A percentile compares a stretch with the other conserved stretches of the same genome.
Conservation (phyloP, 2,113 vertebrate genomes). For the Entelurus aequoreus region DNA sequence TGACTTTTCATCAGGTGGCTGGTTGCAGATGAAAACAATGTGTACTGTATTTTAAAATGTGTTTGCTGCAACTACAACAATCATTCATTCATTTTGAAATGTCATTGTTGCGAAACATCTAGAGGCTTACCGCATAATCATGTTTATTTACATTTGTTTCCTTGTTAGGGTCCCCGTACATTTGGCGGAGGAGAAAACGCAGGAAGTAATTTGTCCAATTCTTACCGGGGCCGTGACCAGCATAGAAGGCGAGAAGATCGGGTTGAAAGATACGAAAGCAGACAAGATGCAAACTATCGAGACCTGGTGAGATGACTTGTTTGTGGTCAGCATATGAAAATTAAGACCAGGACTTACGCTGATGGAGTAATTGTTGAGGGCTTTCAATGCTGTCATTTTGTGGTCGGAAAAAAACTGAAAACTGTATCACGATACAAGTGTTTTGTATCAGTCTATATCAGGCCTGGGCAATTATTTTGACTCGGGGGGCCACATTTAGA, state of each 20-base stretch:
- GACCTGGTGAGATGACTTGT: constrained; percentile 81
- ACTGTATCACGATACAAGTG: no score
- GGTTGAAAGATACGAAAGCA: constrained; percentile 76
- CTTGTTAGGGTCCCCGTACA: constrained; percentile 72
- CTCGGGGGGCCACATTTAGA: no score
- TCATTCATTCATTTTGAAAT: no score
- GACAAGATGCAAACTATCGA: constrained; percentile 87
- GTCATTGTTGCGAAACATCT: no score
- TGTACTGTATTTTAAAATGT: no score
- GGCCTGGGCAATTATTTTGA: no score
- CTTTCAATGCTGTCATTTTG: no score
- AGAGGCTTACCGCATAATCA: neutral
- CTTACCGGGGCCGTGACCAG: constrained; percentile 80
- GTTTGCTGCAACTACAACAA: no score
- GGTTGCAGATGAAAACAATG: neutral
- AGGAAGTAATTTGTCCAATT: constrained; percentile 81
- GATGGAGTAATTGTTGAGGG: no score
- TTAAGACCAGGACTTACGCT: neutral
- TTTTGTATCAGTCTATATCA: no score
- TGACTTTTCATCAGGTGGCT: neutral
- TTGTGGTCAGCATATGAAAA: neutral
- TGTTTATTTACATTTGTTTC: constrained; percentile 20
- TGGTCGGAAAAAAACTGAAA: no score
- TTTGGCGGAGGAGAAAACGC: constrained; percentile 91
- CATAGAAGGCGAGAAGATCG: constrained; percentile 74